Evolutionary conservation across 2,113 vertebrate genomes (phyloP).

Genomic region (Nycticebus coucang): DNA sequence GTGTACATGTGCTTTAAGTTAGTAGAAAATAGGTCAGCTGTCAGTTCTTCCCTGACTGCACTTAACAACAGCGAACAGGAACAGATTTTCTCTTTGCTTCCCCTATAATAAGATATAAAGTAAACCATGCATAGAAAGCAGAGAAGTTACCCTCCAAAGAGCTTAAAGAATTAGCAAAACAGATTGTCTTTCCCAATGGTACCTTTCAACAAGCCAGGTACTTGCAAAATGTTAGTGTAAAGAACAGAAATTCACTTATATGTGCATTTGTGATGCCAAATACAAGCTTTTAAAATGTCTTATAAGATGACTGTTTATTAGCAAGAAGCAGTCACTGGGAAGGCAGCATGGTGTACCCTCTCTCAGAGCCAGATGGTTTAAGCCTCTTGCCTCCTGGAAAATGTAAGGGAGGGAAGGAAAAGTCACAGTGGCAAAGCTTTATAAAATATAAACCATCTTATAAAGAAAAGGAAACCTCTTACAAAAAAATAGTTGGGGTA

Average conservation of each 20-base stretch:
- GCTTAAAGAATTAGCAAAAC: conserved; percentile 72
- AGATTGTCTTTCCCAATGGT: conserved; percentile 75
- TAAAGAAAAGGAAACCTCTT: not conserved
- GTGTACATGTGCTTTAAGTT: not conserved
- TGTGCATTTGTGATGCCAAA: conserved; percentile 46
- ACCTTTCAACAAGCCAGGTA: conserved; percentile 67
- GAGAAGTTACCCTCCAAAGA: conserved; percentile 54
- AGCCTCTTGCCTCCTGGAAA: not conserved
- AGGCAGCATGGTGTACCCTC: not conserved
- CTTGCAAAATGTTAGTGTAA: conserved; percentile 68
- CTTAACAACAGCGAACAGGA: conserved; percentile 34
- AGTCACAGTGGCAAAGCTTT: not conserved
- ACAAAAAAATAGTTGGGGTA: not conserved
- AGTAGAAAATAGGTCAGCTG: conserved; percentile 46
- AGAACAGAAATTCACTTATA: conserved; percentile 65
- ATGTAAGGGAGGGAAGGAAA: not conserved
- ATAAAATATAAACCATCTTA: not conserved
- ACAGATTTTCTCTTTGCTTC: conserved; percentile 52
- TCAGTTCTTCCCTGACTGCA: conserved; percentile 35
- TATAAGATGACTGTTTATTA: conserved; percentile 41
- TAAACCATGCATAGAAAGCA: conserved; percentile 33
- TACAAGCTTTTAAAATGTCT: conserved; percentile 30
- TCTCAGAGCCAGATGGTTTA: conserved; percentile 43
- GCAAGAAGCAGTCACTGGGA: not conserved
- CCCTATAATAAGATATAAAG: conserved; percentile 29